Conservation (phyloP, 2,797 vertebrate genomes). For the Eutrigla gurnardus region DNA sequence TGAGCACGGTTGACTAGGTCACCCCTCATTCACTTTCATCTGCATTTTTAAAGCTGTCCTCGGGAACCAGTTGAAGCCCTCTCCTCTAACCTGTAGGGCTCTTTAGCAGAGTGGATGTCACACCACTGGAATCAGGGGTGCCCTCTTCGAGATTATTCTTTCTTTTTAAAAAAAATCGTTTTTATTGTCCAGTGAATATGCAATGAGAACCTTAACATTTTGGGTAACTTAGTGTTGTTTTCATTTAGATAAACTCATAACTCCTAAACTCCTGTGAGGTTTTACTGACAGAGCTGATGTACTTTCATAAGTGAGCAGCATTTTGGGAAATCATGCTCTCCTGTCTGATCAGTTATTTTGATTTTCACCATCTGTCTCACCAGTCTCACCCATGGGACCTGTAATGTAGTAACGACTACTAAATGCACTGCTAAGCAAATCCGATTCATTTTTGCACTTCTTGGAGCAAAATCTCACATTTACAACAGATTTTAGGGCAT, state of each 20-base stretch:
- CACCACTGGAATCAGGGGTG: slow-evolving; percentile 10
- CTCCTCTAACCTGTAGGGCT: slow-evolving; percentile 40
- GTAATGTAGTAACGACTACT: slow-evolving; percentile 22
- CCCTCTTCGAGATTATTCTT: slow-evolving; percentile 25
- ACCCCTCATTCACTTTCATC: slow-evolving; percentile 48
- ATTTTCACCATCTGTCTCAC: slow-evolving; percentile 50
- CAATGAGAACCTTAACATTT: slow-evolving; percentile 8
- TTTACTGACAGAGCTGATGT: slow-evolving; percentile 25
- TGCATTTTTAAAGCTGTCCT: slow-evolving; percentile 31
- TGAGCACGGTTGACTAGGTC: slow-evolving; percentile 57
- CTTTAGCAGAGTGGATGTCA: slow-evolving; percentile 40
- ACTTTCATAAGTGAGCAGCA: slow-evolving; percentile 27
- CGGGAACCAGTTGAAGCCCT: slow-evolving; percentile 37
- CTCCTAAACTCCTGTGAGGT: slow-evolving; percentile 10
- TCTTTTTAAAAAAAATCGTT: neutral
- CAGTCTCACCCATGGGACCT: slow-evolving; percentile 17
- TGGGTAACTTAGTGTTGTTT: slow-evolving; percentile 1
- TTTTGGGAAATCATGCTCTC: slow-evolving; percentile 44
- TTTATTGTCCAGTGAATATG: neutral
- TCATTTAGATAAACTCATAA: neutral
- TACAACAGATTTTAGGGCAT: slow-evolving; percentile 28
- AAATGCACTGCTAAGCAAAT: slow-evolving; percentile 45
- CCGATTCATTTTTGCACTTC: slow-evolving; percentile 27
- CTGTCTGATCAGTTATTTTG: slow-evolving; percentile 47
- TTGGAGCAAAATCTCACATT: slow-evolving; percentile 29